phyloP scores from a whole-genome alignment of 2,797 vertebrate genomes.

The Pempheris klunzingeri region DNA sequence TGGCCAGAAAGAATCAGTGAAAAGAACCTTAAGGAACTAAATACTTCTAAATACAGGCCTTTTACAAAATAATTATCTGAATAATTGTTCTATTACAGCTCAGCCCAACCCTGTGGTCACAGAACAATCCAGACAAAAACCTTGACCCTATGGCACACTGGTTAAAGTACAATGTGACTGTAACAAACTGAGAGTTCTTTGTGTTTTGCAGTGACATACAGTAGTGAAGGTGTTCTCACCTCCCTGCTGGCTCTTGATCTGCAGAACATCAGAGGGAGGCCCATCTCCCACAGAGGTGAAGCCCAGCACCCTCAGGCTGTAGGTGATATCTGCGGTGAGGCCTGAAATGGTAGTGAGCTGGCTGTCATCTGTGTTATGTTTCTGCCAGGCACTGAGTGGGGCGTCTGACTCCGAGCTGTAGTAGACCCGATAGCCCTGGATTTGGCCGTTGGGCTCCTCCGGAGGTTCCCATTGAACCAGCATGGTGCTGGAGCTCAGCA shows the following conservation, averaged over 20 bases:
- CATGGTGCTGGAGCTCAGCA: constrained; percentile 95
- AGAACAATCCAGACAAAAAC: background rate
- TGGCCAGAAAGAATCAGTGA: background rate
- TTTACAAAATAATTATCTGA: background rate
- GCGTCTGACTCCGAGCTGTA: constrained; percentile 87
- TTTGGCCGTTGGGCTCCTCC: constrained; percentile 94
- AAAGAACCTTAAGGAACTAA: background rate
- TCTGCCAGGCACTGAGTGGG: constrained; percentile 91
- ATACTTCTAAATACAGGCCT: background rate
- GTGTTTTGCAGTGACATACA: background rate
- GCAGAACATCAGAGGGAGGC: constrained; percentile 92
- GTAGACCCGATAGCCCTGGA: constrained; percentile 94
- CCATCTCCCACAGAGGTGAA: constrained; percentile 96
- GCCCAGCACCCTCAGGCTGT: constrained; percentile 92
- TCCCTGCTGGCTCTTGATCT: constrained; percentile 96
- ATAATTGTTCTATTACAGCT: background rate
- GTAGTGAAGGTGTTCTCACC: constrained; percentile 75
- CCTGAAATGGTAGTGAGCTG: constrained; percentile 92
- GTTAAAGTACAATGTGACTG: background rate
- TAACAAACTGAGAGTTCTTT: background rate
- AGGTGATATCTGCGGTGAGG: constrained; percentile 92
- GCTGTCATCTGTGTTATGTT: constrained; percentile 92
- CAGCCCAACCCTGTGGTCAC: background rate
- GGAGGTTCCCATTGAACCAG: constrained; percentile 97
- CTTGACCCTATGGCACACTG: background rate